Evolutionary conservation across 2,797 vertebrate species (phyloP).

Genomic region (Coendou prehensilis): DNA sequence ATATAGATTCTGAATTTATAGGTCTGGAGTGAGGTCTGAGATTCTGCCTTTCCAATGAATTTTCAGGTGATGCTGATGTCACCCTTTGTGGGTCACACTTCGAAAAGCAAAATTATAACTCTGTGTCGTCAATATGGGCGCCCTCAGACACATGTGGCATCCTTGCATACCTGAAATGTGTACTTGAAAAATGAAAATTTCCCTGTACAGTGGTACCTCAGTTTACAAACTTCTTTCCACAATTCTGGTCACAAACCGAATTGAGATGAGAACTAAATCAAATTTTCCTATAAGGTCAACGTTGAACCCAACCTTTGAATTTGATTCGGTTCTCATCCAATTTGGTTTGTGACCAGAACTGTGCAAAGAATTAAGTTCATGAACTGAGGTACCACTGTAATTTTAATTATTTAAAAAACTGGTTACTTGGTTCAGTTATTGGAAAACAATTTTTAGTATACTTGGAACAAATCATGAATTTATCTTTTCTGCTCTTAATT

Average conservation of each 20-base stretch:
- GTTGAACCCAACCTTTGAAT: no score
- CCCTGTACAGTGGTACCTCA: background rate
- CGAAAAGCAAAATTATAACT: background rate
- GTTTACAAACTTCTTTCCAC: background rate
- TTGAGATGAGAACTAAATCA: background rate
- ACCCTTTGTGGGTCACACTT: background rate
- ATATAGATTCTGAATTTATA: background rate
- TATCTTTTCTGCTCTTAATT: constrained; percentile 55
- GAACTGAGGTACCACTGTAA: background rate
- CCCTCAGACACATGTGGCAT: background rate
- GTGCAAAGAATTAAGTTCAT: background rate
- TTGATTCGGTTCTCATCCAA: no score
- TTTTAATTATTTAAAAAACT: background rate
- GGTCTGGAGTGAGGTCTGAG: background rate
- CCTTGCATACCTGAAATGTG: background rate
- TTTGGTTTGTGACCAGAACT: no score
- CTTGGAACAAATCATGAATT: background rate
- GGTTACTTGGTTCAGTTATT: background rate
- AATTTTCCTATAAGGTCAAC: no score
- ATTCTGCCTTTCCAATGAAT: background rate
- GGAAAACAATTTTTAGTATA: constrained; percentile 27
- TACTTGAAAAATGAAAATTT: background rate
- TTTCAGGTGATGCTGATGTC: background rate
- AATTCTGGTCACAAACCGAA: background rate
- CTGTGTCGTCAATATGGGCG: background rate